Evolutionary conservation across 2,797 vertebrate species (phyloP).

Genomic region (Ceryle rudis): DNA sequence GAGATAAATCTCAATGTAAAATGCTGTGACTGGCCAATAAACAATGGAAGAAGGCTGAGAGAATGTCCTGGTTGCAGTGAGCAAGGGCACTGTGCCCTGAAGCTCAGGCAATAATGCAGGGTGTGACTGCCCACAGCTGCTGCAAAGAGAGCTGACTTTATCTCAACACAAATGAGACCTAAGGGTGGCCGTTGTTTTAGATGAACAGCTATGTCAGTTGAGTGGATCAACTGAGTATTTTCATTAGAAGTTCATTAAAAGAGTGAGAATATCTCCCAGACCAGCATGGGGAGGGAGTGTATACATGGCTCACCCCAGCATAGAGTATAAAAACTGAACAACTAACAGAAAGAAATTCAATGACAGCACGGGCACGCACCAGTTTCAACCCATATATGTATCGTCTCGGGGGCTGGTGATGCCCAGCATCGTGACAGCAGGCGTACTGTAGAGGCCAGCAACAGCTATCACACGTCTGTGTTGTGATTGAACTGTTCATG

Average conservation of each 20-base stretch:
- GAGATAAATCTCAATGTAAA: not conserved
- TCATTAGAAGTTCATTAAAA: not conserved
- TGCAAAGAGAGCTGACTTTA: not conserved
- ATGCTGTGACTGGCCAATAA: not conserved
- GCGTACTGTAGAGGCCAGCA: not conserved
- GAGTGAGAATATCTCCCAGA: not conserved
- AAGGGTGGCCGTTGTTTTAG: not conserved
- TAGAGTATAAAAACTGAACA: not conserved
- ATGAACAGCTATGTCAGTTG: not conserved
- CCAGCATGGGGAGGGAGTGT: not conserved
- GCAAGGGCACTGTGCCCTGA: not conserved
- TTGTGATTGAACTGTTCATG: not conserved
- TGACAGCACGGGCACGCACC: not conserved
- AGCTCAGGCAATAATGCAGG: not conserved
- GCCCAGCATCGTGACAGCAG: not conserved
- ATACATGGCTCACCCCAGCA: not conserved
- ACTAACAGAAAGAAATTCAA: not conserved
- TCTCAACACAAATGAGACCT: not conserved
- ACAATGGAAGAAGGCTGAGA: not conserved
- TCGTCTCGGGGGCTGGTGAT: not conserved
- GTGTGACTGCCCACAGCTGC: not conserved
- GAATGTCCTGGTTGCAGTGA: no score
- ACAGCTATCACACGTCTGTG: rapidly evolving
- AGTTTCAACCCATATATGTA: not conserved
- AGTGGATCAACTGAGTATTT: not conserved